Evolutionary conservation across 2,113 vertebrate genomes (phyloP).

Genomic region (Sakesphorus luctuosus): DNA sequence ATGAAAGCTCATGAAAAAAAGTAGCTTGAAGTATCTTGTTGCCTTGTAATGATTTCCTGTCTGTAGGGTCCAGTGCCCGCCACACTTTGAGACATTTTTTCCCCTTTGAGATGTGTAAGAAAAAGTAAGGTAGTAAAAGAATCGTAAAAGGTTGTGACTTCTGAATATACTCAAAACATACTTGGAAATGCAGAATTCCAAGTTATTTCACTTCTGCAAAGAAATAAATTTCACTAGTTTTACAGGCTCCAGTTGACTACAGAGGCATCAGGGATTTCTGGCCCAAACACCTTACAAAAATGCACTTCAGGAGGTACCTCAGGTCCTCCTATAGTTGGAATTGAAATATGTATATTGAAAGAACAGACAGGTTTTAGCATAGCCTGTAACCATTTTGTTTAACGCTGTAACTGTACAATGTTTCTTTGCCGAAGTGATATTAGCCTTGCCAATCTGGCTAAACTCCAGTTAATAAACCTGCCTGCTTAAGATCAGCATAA

Average conservation of each 20-base stretch:
- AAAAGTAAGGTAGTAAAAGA: background rate
- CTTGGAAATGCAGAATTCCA: background rate
- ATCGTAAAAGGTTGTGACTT: background rate
- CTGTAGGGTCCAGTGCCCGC: background rate
- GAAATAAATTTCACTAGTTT: background rate
- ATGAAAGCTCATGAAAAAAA: background rate
- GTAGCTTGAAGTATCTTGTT: background rate
- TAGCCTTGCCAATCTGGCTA: background rate
- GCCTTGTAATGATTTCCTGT: background rate
- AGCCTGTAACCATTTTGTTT: background rate
- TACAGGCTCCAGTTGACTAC: background rate
- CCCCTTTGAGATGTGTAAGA: background rate
- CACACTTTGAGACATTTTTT: background rate
- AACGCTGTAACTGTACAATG: background rate
- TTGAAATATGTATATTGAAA: background rate
- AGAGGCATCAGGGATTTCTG: background rate
- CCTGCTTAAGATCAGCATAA: background rate
- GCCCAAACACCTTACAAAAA: background rate
- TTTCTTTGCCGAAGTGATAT: background rate
- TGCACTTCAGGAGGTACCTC: background rate
- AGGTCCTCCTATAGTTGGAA: background rate
- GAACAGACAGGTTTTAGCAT: background rate
- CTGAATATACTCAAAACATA: background rate
- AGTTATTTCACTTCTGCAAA: background rate
- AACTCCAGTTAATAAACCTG: background rate